A percentile compares a stretch with the other conserved stretches of the same genome.
phyloP scores from a whole-genome alignment of 2,797 vertebrate genomes.

The Pyrocephalus nanus region DNA sequence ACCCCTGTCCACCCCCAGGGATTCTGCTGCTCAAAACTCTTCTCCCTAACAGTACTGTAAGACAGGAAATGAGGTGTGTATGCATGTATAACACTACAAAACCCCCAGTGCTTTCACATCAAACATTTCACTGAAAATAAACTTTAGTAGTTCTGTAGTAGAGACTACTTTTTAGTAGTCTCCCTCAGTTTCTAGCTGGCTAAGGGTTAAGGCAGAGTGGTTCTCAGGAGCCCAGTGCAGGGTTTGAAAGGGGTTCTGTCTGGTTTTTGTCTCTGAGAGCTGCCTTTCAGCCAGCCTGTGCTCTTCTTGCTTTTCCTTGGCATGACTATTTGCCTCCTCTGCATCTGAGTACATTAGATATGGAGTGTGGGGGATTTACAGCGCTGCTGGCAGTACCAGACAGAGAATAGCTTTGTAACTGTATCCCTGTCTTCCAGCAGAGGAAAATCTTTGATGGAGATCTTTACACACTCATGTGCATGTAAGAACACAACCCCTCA shows the following conservation, averaged over 20 bases:
- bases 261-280: slow-evolving; percentile 13
- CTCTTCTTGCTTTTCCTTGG: neutral
- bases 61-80: neutral
- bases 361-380: slow-evolving; percentile 40
- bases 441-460: slow-evolving; percentile 42
- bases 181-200: neutral
- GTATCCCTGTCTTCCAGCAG: slow-evolving; percentile 30
- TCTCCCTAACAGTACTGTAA: neutral
- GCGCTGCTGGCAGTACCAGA: slow-evolving; percentile 30
- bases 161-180: too few relatives aligned
- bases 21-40: neutral
- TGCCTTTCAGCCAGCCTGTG: neutral
- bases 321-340: slow-evolving; percentile 22
- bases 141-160: neutral
- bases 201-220: neutral
- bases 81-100: neutral
- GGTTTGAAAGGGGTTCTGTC: neutral
- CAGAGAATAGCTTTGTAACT: slow-evolving; percentile 46
- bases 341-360: slow-evolving; percentile 53
- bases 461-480: slow-evolving; percentile 16
- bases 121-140: neutral
- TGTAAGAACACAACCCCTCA: slow-evolving; percentile 24
- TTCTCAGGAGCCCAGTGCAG: neutral
- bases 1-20: neutral
- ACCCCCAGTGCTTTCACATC: rapidly evolving